phyloP scores from a whole-genome alignment of 2,113 vertebrate genomes.

The Eptesicus fuscus region DNA sequence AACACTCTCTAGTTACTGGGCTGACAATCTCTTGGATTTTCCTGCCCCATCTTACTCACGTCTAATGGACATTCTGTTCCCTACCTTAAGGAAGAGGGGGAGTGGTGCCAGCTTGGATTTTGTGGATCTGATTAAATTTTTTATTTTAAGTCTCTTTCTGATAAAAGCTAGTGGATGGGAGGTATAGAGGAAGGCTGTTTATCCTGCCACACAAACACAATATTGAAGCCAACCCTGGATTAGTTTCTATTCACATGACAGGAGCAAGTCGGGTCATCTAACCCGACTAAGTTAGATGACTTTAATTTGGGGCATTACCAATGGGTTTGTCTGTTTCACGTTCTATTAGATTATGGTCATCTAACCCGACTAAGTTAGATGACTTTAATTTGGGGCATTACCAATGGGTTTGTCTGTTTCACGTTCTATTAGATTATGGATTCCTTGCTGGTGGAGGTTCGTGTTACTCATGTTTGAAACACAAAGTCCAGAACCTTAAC shows the following conservation, averaged over 20 bases:
- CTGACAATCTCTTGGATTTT: not conserved
- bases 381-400: not conserved
- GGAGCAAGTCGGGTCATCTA: too few relatives aligned
- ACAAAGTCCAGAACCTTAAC: not conserved
- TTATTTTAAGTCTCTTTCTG: not conserved
- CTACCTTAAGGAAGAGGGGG: not conserved
- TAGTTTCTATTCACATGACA: not conserved
- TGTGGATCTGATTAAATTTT: not conserved
- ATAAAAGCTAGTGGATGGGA: not conserved
- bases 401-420: not conserved
- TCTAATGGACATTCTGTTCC: not conserved
- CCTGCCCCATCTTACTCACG: not conserved
- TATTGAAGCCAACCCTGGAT: not conserved
- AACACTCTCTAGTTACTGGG: not conserved
- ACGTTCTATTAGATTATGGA: not conserved
- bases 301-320: not conserved
- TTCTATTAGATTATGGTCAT: not conserved
- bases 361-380: not conserved
- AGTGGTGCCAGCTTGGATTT: not conserved
- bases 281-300: not conserved
- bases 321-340: not conserved
- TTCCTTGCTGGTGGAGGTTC: not conserved
- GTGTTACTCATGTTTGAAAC: not conserved
- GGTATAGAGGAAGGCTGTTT: not conserved
- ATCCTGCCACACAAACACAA: not conserved